A percentile compares a stretch with the other conserved stretches of the same genome.
Evolutionary conservation across 2,888 invertebrate species (phyloP).

Genomic region (Chrysina gloriosa): DNA sequence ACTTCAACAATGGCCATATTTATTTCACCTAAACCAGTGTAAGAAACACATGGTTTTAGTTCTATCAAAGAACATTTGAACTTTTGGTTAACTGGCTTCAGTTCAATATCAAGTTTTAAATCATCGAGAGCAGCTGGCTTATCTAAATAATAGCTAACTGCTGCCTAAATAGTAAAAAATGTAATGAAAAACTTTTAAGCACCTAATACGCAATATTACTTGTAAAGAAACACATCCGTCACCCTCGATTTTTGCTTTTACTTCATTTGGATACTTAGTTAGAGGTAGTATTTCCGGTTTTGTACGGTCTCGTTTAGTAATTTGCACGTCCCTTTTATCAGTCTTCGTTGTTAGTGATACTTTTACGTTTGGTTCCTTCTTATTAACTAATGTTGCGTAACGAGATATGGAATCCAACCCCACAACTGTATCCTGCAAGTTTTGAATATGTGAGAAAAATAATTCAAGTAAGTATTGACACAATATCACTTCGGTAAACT

Average conservation of each 20-base stretch:
- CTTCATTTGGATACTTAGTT: conserved; percentile 64
- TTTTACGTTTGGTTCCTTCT: conserved; percentile 63
- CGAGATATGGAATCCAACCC: conserved; percentile 72
- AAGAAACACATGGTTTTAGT: conserved; percentile 61
- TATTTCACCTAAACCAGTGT: conserved; percentile 65
- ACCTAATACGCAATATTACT: conserved; percentile 56
- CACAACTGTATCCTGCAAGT: conserved; percentile 69
- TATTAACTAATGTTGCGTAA: conserved; percentile 66
- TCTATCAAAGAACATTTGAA: conserved; percentile 66
- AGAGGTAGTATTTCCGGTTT: conserved; percentile 65
- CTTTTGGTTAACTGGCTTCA: conserved; percentile 63
- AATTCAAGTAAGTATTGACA: too few relatives aligned
- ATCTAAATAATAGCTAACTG: conserved; percentile 67
- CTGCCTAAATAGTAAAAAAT: conserved; percentile 60
- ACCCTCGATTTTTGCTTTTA: conserved; percentile 67
- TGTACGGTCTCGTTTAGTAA: conserved; percentile 66
- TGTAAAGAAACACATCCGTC: conserved; percentile 71
- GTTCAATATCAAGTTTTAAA: conserved; percentile 66
- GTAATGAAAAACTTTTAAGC: neutral
- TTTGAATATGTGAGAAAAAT: neutral
- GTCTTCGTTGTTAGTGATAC: conserved; percentile 63
- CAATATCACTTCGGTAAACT: too few relatives aligned
- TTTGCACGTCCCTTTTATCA: conserved; percentile 63
- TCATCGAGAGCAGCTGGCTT: conserved; percentile 65
- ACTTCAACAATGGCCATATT: conserved; percentile 75